phyloP scores from a whole-genome alignment of 2,888 invertebrate genomes.

The Drosophila merina region DNA sequence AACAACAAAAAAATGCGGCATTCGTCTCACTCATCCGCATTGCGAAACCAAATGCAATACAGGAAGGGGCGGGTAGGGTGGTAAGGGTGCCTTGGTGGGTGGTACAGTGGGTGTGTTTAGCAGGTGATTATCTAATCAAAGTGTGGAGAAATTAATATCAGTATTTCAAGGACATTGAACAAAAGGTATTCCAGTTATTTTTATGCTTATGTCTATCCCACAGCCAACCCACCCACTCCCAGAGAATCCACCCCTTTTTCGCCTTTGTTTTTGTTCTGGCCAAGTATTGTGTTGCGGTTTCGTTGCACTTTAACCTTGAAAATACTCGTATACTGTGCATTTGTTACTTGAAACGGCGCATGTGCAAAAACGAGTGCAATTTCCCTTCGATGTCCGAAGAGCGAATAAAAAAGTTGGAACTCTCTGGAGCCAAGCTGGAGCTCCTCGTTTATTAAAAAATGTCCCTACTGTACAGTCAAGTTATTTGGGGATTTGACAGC shows the following conservation, averaged over 20 bases:
- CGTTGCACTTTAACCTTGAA: slow-evolving; percentile 85
- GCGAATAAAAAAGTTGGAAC: slow-evolving; percentile 15
- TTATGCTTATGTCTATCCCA: slow-evolving; percentile 2
- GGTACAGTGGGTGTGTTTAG: slow-evolving; percentile 45
- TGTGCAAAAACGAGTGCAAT: slow-evolving; percentile 60
- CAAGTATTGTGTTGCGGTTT: slow-evolving; percentile 75
- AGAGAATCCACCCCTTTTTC: slow-evolving; percentile 6
- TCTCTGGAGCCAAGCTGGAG: too few species aligned
- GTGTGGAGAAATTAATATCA: slow-evolving; percentile 64
- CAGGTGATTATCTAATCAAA: slow-evolving; percentile 67
- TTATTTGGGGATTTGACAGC: slow-evolving; percentile 24
- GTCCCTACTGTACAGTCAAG: slow-evolving; percentile 23
- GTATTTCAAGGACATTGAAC: slow-evolving; percentile 54
- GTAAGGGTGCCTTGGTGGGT: background rate
- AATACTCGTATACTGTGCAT: slow-evolving; percentile 43
- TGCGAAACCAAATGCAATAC: slow-evolving; percentile 13
- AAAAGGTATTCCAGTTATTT: slow-evolving; percentile 31
- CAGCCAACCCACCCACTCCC: background rate
- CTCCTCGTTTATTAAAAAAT: background rate
- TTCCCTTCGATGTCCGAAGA: background rate
- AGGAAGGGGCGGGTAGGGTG: background rate
- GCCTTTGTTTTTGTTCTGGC: slow-evolving; percentile 16
- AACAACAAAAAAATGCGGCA: slow-evolving; percentile 26
- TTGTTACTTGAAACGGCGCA: slow-evolving; percentile 52
- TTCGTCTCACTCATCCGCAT: slow-evolving; percentile 24